phyloP scores from a whole-genome alignment of 2,888 invertebrate species.

The Subacronicta megacephala region DNA sequence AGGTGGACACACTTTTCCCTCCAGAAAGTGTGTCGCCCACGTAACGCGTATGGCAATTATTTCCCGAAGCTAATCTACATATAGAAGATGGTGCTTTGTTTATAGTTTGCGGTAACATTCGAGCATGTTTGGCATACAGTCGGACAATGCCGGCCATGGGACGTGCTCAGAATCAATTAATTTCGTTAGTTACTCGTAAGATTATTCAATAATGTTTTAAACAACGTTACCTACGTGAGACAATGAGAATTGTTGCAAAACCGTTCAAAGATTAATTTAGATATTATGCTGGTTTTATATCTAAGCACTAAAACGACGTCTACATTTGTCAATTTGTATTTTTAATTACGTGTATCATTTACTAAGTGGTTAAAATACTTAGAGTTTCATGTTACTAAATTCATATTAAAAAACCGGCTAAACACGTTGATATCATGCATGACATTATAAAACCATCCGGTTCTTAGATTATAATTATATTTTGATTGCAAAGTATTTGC shows the following conservation, averaged over 20 bases:
- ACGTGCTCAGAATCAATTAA: conserved; percentile 59
- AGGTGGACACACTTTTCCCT: conserved; percentile 22
- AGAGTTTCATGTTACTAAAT: conserved; percentile 4
- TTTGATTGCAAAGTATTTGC: neutral
- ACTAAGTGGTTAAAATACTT: neutral
- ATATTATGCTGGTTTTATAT: neutral
- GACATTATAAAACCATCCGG: conserved; percentile 6
- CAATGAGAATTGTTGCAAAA: neutral
- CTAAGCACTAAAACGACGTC: neutral
- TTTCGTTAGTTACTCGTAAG: conserved; percentile 25
- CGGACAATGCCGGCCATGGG: conserved; percentile 56
- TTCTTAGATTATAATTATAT: neutral
- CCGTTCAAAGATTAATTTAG: neutral
- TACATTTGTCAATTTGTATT: neutral
- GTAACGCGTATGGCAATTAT: conserved; percentile 64
- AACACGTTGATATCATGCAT: conserved; percentile 3
- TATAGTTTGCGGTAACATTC: conserved; percentile 61
- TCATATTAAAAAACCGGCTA: conserved; percentile 1
- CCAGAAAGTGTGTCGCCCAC: conserved; percentile 58
- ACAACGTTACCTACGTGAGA: conserved; percentile 3
- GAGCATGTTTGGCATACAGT: conserved; percentile 56
- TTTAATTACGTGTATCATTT: neutral
- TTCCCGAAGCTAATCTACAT: conserved; percentile 61
- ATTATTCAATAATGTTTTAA: conserved; percentile 13
- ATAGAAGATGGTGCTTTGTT: conserved; percentile 50